Evolutionary conservation across 2,888 invertebrate genomes (phyloP), one percentile per base, ranked within the genome.

Genomic region (Plagodis pulveraria): DNA sequence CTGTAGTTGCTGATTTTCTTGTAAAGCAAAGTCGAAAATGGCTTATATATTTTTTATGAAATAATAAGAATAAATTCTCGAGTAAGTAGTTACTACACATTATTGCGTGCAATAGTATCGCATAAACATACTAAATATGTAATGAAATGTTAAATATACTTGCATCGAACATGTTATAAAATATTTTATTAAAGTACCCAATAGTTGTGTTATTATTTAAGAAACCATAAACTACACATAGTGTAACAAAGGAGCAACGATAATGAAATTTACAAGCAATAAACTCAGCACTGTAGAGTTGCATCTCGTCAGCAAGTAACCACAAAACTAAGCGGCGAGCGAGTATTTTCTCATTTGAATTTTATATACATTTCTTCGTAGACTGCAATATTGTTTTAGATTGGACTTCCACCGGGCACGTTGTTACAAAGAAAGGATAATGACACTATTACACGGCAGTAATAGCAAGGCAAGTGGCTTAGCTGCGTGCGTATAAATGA

Each of bases 391-490:
- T 65, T 70, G 58, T 62, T 69, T 66, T 68, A 72, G 69, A 69
- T 65, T 72, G 58, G 48, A 55, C 50, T 67, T 55, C 64, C 71
- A 59, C 44, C 53, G 63, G 62, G 46, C 52, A 65, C 51, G 42
- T 41, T 59, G 8, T 33, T 44, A 67, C 61, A 67, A 64, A 70
- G 69, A 68, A 73, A 63, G 69, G 71, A 72, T 84, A 81, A 84
- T 82, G 58, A 69, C 42, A 70, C 71, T 69, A 82, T 86, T 85
- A 84, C 73, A 67, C 67, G 59, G 78, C 75, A 77, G 62, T 81
- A 84, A 83, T 83, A 76, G 77, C 73, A 62, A 75, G 6, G 42
- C 10, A 12, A 12, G 11, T 12, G 12, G 11, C 42, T 12, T 12
- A 42, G 42, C 42, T 12, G 42, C 42, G 12, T 42, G 6, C 42